Evolutionary conservation across 2,888 invertebrate genomes (phyloP), one percentile per base, ranked within the genome.

Genomic region (Chrysotoxum bicinctum): DNA sequence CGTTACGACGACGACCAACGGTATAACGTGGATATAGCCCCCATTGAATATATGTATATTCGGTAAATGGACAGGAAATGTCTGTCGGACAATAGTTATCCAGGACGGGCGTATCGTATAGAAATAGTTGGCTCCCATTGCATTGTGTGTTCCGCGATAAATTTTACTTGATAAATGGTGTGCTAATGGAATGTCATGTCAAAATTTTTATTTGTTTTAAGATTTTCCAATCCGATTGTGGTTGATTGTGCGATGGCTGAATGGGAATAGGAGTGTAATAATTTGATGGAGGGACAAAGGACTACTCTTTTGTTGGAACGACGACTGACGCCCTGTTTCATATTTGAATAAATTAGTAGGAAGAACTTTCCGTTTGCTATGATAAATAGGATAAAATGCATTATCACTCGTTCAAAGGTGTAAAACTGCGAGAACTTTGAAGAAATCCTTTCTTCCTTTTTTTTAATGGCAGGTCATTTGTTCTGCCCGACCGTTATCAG

Each of bases 151-250:
- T 35, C 73, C 40, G 68, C 80, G 80, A 85, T 85, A 79, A 75
- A 81, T 84, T 86, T 54, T 78, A 66, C 87, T 74, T 90, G 91
- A 91, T 90, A 90, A 90, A 90, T 91, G 89, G 90, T 90, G 90
- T 90, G 91, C 89, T 91, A 90, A 90, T 90, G 91, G 90, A 90
- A 90, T 91, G 91, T 89, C 91, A 90, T 90, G 91, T 90, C 89
- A 89, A 88, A 64, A 89, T 88, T 89, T 87, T 89, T 89, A 89
- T 88, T 88, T 89, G 84, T 88, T 86, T 87, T 82, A 69, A 87
- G 81, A 79, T 89, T 89, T 88, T 87, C 85, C 87, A 87, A 87
- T 87, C 74, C 50, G 87, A 87, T 78, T 87, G 87, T 78, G 62
- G n/a, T 52, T 14, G 10, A 14, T 4, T 45, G 80, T 87, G 54